A percentile compares a stretch with the other conserved stretches of the same genome.
phyloP scores from a whole-genome alignment of 2,888 invertebrate species.

The Ormyrus thymus region DNA sequence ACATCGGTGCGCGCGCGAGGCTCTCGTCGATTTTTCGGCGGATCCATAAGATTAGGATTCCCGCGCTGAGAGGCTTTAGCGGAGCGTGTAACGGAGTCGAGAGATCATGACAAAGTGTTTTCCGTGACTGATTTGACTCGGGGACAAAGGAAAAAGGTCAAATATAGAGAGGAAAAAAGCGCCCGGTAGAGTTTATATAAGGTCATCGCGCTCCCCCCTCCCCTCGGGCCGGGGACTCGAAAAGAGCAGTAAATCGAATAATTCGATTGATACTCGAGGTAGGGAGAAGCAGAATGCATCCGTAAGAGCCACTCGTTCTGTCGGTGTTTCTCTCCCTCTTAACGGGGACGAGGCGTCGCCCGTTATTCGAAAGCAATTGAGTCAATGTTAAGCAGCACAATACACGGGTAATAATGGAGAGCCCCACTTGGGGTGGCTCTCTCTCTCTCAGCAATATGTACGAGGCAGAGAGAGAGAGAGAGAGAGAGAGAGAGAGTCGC shows the following conservation, averaged over 20 bases:
- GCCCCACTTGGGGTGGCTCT: constrained; percentile 59
- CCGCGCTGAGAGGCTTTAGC: too few species aligned
- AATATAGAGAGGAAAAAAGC: neutral
- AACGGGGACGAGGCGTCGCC: constrained; percentile 56
- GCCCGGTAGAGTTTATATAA: neutral
- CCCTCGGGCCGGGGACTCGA: constrained; percentile 48
- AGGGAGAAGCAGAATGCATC: constrained; percentile 33
- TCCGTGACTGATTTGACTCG: constrained; percentile 28
- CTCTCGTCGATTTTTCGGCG: too few species aligned
- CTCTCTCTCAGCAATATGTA: constrained; percentile 26
- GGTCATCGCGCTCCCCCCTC: neutral
- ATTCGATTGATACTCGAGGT: constrained; percentile 70
- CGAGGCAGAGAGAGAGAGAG: constrained; percentile 9
- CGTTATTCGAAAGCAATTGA: constrained; percentile 75
- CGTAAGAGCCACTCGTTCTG: constrained; percentile 46
- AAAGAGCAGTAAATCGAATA: constrained; percentile 74
- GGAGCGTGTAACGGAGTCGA: neutral
- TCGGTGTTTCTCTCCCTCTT: constrained; percentile 16
- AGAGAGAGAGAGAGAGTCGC: too few species aligned
- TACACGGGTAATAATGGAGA: constrained; percentile 74
- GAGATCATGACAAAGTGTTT: constrained; percentile 12
- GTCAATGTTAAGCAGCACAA: constrained; percentile 75
- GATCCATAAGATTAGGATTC: too few species aligned
- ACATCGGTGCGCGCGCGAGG: too few species aligned
- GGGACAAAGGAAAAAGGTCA: neutral